phyloP scores from a whole-genome alignment of 2,113 vertebrate genomes.

The Leucopsar rothschildi region DNA sequence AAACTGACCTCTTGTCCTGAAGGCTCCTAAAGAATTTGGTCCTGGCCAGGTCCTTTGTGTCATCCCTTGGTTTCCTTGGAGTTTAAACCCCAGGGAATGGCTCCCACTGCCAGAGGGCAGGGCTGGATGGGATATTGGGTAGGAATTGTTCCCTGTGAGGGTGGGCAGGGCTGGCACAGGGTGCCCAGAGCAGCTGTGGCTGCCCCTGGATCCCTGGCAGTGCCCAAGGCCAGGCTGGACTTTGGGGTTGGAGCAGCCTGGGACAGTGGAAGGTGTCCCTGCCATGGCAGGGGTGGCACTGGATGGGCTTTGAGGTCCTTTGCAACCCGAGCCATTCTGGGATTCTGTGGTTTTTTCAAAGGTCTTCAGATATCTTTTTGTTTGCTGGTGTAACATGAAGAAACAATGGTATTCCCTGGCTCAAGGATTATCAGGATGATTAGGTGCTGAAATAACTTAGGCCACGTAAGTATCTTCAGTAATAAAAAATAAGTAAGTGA shows the following conservation, averaged over 20 bases:
- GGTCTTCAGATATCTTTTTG: neutral
- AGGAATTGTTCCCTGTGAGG: neutral
- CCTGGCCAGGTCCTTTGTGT: neutral
- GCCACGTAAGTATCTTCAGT: neutral
- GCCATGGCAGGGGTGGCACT: neutral
- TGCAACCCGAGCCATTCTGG: fast-evolving
- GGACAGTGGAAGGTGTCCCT: neutral
- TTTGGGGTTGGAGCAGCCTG: neutral
- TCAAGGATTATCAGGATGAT: neutral
- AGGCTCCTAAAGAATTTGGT: neutral
- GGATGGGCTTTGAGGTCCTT: fast-evolving
- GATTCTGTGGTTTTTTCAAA: neutral
- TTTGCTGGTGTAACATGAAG: neutral
- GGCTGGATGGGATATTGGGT: fast-evolving
- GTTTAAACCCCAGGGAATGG: neutral
- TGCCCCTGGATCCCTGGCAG: neutral
- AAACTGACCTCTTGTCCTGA: neutral
- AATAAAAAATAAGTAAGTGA: neutral
- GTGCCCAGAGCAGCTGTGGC: neutral
- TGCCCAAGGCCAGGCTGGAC: neutral
- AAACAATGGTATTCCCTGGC: neutral
- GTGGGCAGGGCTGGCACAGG: neutral
- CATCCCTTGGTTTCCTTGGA: neutral
- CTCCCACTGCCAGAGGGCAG: neutral
- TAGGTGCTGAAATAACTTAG: neutral